These are phyloP conservation scores for Haemorhous mexicanus DNA, from an alignment of 2,113 vertebrate genomes.

Conservation along the genomic window DNA sequence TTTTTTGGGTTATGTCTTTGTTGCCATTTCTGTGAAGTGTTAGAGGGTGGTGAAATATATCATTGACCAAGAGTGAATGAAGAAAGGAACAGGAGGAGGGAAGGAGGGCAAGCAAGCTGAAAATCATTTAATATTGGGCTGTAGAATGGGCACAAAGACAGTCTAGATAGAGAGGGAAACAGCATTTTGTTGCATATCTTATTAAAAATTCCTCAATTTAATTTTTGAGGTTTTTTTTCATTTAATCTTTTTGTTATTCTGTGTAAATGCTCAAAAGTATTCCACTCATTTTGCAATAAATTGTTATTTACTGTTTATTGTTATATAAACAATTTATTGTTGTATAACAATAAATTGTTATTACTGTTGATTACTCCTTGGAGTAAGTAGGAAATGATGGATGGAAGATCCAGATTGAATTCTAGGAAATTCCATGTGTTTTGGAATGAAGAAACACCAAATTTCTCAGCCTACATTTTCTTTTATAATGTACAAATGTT, in stretches of 20 bases:
- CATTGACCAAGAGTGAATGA: background rate
- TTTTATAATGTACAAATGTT: constrained; percentile 49
- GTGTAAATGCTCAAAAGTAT: background rate
- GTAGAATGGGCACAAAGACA: background rate
- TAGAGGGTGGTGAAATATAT: background rate
- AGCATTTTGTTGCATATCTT: background rate
- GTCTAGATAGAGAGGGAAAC: background rate
- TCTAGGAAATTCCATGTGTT: background rate
- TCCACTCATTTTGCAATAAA: background rate
- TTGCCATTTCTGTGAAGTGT: background rate
- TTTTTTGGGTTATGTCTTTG: background rate
- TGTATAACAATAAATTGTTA: background rate
- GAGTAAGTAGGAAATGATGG: background rate
- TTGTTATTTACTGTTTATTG: no score
- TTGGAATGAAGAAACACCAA: background rate
- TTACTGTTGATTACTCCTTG: background rate
- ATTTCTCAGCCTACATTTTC: constrained; percentile 60
- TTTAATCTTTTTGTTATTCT: background rate
- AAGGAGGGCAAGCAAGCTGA: background rate
- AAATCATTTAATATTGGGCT: background rate
- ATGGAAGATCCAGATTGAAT: constrained; percentile 9
- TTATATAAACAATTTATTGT: no score
- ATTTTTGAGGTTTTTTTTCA: background rate
- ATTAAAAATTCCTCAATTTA: background rate
- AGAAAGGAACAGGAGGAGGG: background rate